Conservation (phyloP, 2,113 vertebrate genomes). For the Hydrochoerus hydrochaeris region DNA sequence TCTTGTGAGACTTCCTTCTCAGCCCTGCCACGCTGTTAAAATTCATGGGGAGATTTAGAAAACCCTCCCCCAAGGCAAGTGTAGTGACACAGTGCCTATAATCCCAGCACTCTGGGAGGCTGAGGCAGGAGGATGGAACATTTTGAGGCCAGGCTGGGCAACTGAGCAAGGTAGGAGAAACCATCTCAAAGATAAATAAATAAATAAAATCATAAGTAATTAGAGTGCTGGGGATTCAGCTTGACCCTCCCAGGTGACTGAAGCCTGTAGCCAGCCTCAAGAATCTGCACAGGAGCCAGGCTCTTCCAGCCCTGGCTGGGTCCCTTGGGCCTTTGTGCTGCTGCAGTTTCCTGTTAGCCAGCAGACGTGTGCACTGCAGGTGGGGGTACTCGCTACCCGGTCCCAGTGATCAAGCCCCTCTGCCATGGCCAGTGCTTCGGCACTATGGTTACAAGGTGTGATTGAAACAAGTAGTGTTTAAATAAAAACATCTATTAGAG, state of each 20-base stretch:
- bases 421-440: not conserved
- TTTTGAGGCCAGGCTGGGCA: not conserved
- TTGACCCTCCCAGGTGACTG: not conserved
- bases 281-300: not conserved
- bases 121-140: not conserved
- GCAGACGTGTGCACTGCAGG: too few species aligned
- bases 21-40: not conserved
- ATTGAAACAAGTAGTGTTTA: not conserved
- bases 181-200: not conserved
- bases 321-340: not conserved
- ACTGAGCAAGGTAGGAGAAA: not conserved
- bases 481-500: not conserved
- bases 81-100: not conserved
- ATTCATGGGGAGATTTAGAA: too few species aligned
- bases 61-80: too few species aligned
- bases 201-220: not conserved
- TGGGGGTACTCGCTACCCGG: too few species aligned
- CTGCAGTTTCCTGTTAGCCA: too few species aligned
- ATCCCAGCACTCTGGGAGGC: not conserved
- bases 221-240: not conserved
- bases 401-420: too few species aligned
- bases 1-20: not conserved
- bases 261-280: not conserved
- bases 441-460: not conserved
- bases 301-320: fast-evolving